Evolutionary conservation across 2,113 vertebrate species (phyloP), one percentile per base, ranked within the genome.

Genomic region (Mellivora capensis): DNA sequence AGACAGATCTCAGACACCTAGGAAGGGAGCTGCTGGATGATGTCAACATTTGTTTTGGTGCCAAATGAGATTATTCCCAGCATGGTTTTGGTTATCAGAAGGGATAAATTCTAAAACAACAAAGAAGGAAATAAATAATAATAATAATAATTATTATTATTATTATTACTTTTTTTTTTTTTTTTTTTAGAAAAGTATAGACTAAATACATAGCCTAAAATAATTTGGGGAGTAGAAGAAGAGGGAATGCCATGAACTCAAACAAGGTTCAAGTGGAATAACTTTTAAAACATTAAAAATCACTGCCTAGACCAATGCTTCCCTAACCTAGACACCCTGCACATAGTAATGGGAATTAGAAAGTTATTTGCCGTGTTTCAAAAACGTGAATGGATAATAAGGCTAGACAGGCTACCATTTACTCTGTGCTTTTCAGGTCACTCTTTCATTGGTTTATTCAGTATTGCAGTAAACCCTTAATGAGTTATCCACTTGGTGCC

Each of bases 281-380:
- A 93, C 69, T 82, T 91, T 90, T 59, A 87, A 95, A 94, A 85
- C n/a, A 17, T 49, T 71, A 86, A 89, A 87, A 94, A 76, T 57
- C 61, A 44, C n/a, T 83, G 23, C 54, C 42, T 84, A 49, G 39
- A 59, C 34, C 31, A 80, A 1, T 54, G 42, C 14, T 90, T 82
- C 89, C 42, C 37, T 37, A 96, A 23, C 27, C 72, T 37, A 71
- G 37, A 34, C 29, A 62, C 49, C 72, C 47, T 39, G 20, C 79
- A 90, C 79, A 31, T 80, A 80, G 42, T 87, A 72, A 79, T 10
- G 79, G 74, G 80, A 82, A 67, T 83, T 91, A 86, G 34, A 96
- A 83, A 87, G 21, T 54, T 80, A 8, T 49, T 83, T 90, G 37
- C 29, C 21, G 4, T 87, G 29, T 93, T 92, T 94, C 29, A 80